phyloP scores from a whole-genome alignment of 2,797 vertebrate genomes.

The Triplophysa bombifrons region DNA sequence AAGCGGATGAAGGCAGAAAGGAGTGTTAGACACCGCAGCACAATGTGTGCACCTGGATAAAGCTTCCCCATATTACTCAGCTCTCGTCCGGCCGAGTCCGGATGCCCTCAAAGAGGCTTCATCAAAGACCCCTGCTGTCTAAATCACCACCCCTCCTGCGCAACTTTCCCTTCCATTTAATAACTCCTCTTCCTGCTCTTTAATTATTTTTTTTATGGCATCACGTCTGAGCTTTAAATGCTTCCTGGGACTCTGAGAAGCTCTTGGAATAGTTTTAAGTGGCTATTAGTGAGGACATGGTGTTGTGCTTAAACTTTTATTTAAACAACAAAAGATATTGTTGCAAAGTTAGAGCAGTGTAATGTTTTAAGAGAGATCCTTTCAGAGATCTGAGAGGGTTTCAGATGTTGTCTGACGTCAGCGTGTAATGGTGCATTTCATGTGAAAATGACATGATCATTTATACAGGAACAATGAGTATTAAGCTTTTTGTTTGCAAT shows the following conservation, averaged over 20 bases:
- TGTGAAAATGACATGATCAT: too few relatives aligned
- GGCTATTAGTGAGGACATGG: slow-evolving; percentile 16
- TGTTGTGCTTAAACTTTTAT: slow-evolving; percentile 1
- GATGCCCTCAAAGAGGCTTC: slow-evolving; percentile 49
- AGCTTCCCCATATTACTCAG: slow-evolving; percentile 46
- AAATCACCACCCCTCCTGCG: slow-evolving; percentile 33
- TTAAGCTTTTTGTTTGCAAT: too few relatives aligned
- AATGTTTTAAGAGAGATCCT: slow-evolving; percentile 1
- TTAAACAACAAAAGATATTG: background rate
- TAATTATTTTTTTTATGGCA: slow-evolving; percentile 48
- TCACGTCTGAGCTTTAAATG: slow-evolving; percentile 49
- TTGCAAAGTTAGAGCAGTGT: background rate
- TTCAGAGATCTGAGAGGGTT: background rate
- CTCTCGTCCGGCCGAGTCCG: slow-evolving; percentile 50
- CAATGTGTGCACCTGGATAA: slow-evolving; percentile 61
- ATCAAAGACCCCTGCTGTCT: slow-evolving; percentile 54
- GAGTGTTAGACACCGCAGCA: slow-evolving; percentile 46
- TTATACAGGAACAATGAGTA: too few relatives aligned
- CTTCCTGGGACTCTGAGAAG: slow-evolving; percentile 41
- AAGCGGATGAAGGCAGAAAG: slow-evolving; percentile 45
- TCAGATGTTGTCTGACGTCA: background rate
- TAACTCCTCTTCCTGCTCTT: slow-evolving; percentile 54
- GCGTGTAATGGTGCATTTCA: background rate
- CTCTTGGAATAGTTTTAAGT: slow-evolving; percentile 26
- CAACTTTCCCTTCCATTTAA: slow-evolving; percentile 45